Percentiles rank a stretch among this genome's conserved stretches.
Evolutionary conservation across 2,113 vertebrate genomes (phyloP).

Genomic region (Phrynosoma blainvillii): DNA sequence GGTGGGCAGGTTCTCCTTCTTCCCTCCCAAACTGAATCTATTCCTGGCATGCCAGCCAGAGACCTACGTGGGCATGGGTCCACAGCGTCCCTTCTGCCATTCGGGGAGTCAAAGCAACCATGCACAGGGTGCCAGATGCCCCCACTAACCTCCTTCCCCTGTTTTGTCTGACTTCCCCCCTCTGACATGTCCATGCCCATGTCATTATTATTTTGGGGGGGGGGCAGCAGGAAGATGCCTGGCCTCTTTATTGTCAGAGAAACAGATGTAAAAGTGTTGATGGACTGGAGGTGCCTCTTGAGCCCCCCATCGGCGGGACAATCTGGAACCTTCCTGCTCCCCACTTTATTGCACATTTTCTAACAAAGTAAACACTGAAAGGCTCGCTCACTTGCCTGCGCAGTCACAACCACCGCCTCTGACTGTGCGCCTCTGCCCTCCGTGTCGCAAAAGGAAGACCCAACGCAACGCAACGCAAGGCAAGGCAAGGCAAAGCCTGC

Average conservation of each 20-base stretch:
- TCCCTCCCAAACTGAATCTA: background rate
- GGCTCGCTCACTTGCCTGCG: background rate
- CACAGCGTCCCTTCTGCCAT: background rate
- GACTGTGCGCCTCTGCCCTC: background rate
- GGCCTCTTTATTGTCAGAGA: background rate
- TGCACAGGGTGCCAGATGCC: too few relatives aligned
- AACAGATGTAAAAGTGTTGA: too few relatives aligned
- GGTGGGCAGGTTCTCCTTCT: background rate
- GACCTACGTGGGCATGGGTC: background rate
- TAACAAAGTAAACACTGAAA: background rate
- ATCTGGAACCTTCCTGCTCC: background rate
- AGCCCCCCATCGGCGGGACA: too few relatives aligned
- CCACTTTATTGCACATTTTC: background rate
- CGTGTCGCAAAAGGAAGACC: background rate
- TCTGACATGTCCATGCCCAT: too few relatives aligned
- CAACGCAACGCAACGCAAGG: conserved; percentile 31
- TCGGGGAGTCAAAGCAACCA: too few relatives aligned
- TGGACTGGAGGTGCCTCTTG: too few relatives aligned
- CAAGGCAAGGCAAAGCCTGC: conserved; percentile 2
- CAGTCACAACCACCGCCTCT: background rate
- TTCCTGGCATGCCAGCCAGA: background rate
- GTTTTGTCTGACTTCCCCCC: too few relatives aligned
- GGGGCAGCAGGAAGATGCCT: background rate
- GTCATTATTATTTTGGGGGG: too few relatives aligned
- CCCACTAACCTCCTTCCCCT: too few relatives aligned